A percentile compares a stretch with the other conserved stretches of the same genome.
Conservation (phyloP, 2,888 invertebrate species). For the Myopa tessellatipennis region DNA sequence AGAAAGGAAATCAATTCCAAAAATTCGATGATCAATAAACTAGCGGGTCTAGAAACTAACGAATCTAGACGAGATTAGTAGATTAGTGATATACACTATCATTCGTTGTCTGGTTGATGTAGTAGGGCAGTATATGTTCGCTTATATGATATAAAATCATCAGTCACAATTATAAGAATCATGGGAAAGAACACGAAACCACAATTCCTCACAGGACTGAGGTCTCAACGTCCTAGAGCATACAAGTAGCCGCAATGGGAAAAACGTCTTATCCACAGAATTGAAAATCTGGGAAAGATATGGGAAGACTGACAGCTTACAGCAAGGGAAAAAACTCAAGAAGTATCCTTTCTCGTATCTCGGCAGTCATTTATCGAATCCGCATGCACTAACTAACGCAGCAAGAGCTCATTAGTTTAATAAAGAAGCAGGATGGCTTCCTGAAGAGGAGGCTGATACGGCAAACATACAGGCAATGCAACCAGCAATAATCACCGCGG, state of each 20-base stretch:
- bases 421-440: background rate
- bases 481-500: background rate
- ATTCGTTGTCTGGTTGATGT: too few species aligned
- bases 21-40: too few species aligned
- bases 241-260: conserved; percentile 1
- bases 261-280: background rate
- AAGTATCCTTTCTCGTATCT: background rate
- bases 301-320: conserved; percentile 1
- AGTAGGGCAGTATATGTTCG: too few species aligned
- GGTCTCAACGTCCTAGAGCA: background rate
- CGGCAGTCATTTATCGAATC: background rate
- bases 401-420: conserved; percentile 16
- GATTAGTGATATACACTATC: too few species aligned
- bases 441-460: background rate
- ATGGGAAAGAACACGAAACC: conserved; percentile 9
- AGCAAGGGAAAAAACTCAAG: background rate
- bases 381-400: conserved; percentile 6
- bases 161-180: background rate
- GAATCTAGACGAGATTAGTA: too few species aligned
- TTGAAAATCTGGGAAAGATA: background rate
- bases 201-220: background rate
- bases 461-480: conserved; percentile 1
- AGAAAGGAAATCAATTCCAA: too few species aligned
- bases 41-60: too few species aligned
- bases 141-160: background rate